Conservation (phyloP, 2,797 vertebrate genomes). For the Melanotaenia boesemani region DNA sequence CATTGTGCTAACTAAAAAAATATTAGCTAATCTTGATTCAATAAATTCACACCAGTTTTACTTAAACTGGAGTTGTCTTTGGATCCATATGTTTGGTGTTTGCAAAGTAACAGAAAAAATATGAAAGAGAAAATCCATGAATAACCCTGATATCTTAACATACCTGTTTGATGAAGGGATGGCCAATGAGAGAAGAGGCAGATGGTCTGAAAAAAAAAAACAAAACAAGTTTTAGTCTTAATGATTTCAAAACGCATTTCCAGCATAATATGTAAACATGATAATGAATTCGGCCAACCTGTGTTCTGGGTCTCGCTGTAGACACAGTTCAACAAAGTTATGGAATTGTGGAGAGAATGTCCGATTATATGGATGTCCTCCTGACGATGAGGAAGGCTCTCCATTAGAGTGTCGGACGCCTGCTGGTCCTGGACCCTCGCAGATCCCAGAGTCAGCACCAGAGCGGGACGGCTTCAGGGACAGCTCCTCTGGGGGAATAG, state of each 20-base stretch:
- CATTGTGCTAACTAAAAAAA: no score
- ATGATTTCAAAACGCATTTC: neutral
- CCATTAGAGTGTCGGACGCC: constrained; percentile 88
- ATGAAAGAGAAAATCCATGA: neutral
- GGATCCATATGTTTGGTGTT: neutral
- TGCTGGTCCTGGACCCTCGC: constrained; percentile 84
- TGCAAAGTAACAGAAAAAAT: neutral
- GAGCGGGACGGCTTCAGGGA: constrained; percentile 91
- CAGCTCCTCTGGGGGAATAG: constrained; percentile 95
- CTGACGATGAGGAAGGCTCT: constrained; percentile 81
- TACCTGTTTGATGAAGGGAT: constrained; percentile 99
- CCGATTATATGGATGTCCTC: constrained; percentile 91
- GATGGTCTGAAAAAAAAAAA: constrained; percentile 85
- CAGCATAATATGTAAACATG: neutral
- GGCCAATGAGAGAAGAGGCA: constrained; percentile 88
- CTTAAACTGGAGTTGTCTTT: neutral
- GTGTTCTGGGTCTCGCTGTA: constrained; percentile 93
- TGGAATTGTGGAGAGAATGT: constrained; percentile 95
- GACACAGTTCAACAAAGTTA: constrained; percentile 93
- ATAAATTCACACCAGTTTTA: no score
- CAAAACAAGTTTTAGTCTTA: neutral
- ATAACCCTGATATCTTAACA: constrained; percentile 10
- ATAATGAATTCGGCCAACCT: constrained; percentile 77
- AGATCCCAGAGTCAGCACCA: constrained; percentile 88
- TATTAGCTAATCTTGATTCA: no score